Evolutionary conservation across 1,140 invertebrate genomes (phyloP).

Genomic region (Drosophila dunni): DNA sequence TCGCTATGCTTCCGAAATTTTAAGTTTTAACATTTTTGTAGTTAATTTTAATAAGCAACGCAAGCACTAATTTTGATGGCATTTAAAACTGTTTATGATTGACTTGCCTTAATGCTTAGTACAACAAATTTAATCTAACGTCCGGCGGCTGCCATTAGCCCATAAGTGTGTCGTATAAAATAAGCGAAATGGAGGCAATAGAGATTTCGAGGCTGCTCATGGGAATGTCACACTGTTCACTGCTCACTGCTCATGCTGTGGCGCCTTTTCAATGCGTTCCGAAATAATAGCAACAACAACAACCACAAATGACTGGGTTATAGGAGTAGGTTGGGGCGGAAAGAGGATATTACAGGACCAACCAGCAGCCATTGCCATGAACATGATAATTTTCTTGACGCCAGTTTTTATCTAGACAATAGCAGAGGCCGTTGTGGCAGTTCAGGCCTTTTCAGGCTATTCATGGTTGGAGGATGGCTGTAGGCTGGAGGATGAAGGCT

Average conservation of each 20-base stretch:
- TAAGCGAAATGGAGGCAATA: conserved; percentile 53
- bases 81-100: conserved; percentile 11
- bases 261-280: conserved; percentile 50
- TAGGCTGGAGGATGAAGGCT: conserved; percentile 10
- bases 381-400: conserved; percentile 83
- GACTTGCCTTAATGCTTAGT: conserved; percentile 9
- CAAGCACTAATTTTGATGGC: conserved; percentile 8
- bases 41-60: background rate
- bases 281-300: conserved; percentile 33
- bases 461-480: too few relatives aligned
- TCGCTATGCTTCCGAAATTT: background rate
- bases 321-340: background rate
- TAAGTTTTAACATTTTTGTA: background rate
- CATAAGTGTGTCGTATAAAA: conserved; percentile 47
- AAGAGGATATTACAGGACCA: conserved; percentile 27
- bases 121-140: conserved; percentile 15
- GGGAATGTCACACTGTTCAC: conserved; percentile 42
- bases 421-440: conserved; percentile 49
- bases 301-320: conserved; percentile 42
- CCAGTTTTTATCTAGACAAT: conserved; percentile 81
- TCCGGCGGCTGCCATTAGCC: conserved; percentile 16
- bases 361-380: conserved; percentile 65
- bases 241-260: conserved; percentile 40
- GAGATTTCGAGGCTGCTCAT: conserved; percentile 45
- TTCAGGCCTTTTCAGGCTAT: conserved; percentile 11